phyloP scores from a whole-genome alignment of 64 coral and sea anemone species.

The Acropora yongei region DNA sequence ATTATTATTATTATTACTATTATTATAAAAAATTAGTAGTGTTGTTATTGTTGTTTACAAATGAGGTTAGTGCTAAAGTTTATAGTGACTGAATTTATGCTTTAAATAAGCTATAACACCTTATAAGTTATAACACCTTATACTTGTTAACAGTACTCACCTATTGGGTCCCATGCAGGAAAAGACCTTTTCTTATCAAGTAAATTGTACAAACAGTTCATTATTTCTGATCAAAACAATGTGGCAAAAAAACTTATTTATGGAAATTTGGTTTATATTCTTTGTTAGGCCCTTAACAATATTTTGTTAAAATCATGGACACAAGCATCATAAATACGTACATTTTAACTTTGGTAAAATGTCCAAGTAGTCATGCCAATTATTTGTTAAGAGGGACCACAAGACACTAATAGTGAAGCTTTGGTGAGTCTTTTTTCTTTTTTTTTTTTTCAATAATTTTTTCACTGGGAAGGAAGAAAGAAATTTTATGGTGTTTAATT shows the following conservation, averaged over 20 bases:
- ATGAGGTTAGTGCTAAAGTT: not conserved
- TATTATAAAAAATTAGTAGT: not conserved
- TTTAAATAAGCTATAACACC: too few species aligned
- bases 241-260: not conserved
- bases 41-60: not conserved
- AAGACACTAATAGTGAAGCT: too few species aligned
- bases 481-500: too few species aligned
- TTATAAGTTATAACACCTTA: too few species aligned
- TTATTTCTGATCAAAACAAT: not conserved
- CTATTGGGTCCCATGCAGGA: conserved; percentile 39
- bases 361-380: too few species aligned
- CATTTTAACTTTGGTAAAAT: too few species aligned
- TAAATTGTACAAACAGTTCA: not conserved
- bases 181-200: not conserved
- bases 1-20: not conserved
- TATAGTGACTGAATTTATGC: not conserved
- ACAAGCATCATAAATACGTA: too few species aligned
- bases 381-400: too few species aligned
- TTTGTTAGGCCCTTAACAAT: not conserved
- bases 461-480: too few species aligned
- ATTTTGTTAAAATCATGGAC: not conserved
- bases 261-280: not conserved
- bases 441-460: too few species aligned
- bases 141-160: not conserved
- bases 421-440: too few species aligned